Evolutionary conservation across 2,113 vertebrate species (phyloP).

Genomic region (Myodes glareolus): DNA sequence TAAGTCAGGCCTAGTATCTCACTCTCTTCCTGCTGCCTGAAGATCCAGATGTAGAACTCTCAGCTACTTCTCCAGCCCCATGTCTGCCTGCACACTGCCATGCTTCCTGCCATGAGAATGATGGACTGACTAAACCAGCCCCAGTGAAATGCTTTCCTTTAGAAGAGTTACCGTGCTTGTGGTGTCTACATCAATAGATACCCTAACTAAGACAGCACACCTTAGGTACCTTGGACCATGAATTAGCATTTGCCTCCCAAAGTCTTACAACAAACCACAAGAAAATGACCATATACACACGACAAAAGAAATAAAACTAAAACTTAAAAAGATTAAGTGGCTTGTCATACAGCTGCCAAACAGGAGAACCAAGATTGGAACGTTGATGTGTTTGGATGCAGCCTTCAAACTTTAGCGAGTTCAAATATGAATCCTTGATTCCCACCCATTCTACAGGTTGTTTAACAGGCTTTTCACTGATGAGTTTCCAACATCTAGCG

Average conservation of each 20-base stretch:
- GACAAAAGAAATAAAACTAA: constrained; percentile 8
- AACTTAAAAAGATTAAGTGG: not conserved
- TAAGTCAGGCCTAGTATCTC: not conserved
- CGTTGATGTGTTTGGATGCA: not conserved
- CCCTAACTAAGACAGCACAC: not conserved
- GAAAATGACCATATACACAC: not conserved
- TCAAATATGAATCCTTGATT: not conserved
- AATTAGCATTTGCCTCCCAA: not conserved
- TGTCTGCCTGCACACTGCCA: not conserved
- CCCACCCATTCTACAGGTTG: not conserved
- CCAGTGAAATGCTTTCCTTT: not conserved
- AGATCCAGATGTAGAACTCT: not conserved
- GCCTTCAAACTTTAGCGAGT: not conserved
- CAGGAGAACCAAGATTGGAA: not conserved
- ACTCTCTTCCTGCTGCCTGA: not conserved
- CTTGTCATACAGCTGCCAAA: not conserved
- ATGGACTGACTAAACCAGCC: not conserved
- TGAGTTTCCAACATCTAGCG: not conserved
- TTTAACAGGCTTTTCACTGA: not conserved
- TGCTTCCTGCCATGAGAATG: not conserved
- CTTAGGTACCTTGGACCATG: not conserved
- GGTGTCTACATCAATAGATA: not conserved
- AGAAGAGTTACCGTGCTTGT: not conserved
- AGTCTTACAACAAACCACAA: not conserved
- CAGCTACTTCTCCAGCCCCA: not conserved